A percentile compares a stretch with the other conserved stretches of the same genome.
phyloP scores from a whole-genome alignment of 1,140 invertebrate genomes.

The Caenorhabditis briggsae region DNA sequence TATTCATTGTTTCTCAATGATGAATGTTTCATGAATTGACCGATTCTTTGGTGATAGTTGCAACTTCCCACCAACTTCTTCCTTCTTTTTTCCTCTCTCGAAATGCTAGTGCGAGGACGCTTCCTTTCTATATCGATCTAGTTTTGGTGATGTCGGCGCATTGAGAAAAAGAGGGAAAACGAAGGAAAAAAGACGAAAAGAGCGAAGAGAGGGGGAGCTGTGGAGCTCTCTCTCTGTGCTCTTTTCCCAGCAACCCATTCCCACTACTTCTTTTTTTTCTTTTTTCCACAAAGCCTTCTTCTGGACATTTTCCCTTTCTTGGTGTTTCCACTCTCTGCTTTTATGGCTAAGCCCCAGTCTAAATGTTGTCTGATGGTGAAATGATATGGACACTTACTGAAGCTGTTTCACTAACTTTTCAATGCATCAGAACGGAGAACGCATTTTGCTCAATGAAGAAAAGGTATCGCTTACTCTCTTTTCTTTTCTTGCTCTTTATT shows the following conservation, averaged over 20 bases:
- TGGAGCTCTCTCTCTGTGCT: slow-evolving; percentile 47
- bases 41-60: background rate
- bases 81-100: background rate
- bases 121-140: slow-evolving; percentile 46
- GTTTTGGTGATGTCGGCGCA: slow-evolving; percentile 27
- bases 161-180: slow-evolving; percentile 40
- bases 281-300: slow-evolving; percentile 31
- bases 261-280: slow-evolving; percentile 22
- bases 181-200: slow-evolving; percentile 51
- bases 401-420: too few species aligned
- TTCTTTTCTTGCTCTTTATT: too few species aligned
- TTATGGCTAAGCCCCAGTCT: background rate
- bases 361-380: too few species aligned
- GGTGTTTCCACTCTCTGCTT: background rate
- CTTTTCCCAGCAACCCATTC: slow-evolving; percentile 40
- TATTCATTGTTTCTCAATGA: too few species aligned
- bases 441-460: too few species aligned
- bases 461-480: too few species aligned
- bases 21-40: background rate
- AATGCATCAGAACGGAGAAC: too few species aligned
- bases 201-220: slow-evolving; percentile 17
- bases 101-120: slow-evolving; percentile 6
- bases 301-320: slow-evolving; percentile 8
- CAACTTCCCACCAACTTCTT: slow-evolving; percentile 11
- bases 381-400: too few species aligned